Conservation (phyloP, 23 tunicate species). For the Halocynthia aurantium region DNA sequence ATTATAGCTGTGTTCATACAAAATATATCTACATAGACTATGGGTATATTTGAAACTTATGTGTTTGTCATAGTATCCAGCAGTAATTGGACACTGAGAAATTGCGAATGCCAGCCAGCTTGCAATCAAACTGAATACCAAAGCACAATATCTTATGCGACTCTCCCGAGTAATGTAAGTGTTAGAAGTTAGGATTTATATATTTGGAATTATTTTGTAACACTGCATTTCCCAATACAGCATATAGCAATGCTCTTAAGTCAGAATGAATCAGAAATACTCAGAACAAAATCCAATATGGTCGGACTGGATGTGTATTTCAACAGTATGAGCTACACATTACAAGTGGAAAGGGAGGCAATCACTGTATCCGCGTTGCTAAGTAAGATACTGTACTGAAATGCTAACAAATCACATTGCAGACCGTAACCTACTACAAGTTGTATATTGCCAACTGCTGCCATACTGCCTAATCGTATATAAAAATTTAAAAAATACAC, state of each 20-base stretch:
- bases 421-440: background rate
- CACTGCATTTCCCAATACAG: background rate
- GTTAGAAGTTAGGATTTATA: background rate
- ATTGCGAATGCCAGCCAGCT: constrained; percentile 21
- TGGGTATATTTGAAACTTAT: no score
- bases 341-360: constrained; percentile 5
- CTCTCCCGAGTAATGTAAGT: constrained; percentile 5
- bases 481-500: background rate
- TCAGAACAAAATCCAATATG: background rate
- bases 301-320: constrained; percentile 17
- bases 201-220: background rate
- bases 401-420: background rate
- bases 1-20: no score
- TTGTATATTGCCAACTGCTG: background rate
- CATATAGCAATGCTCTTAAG: background rate
- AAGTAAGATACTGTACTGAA: constrained; percentile 1
- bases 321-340: constrained; percentile 1
- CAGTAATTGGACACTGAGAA: no score
- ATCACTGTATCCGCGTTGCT: constrained; percentile 8
- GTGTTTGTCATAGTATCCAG: no score
- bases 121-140: background rate
- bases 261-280: background rate
- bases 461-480: background rate
- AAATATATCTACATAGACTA: no score
- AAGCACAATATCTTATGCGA: constrained; percentile 18